Percentiles rank a stretch among this genome's conserved stretches.
phyloP scores from a whole-genome alignment of 1,140 invertebrate species.

The Ruditapes philippinarum region DNA sequence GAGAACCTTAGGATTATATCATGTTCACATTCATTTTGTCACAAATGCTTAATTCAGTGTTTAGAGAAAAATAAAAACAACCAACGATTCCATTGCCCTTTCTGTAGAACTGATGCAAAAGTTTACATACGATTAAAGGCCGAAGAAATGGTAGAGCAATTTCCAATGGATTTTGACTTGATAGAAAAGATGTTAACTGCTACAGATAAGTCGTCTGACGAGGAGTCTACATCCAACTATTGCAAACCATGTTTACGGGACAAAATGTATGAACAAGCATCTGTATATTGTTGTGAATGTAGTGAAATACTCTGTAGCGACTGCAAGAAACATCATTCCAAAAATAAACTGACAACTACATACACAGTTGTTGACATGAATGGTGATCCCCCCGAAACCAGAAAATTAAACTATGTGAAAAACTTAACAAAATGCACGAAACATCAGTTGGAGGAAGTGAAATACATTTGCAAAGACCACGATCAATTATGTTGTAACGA shows the following conservation, averaged over 20 bases:
- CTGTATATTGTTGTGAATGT: constrained; percentile 5
- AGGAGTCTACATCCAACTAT: too few relatives aligned
- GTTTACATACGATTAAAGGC: too few relatives aligned
- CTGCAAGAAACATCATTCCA: neutral
- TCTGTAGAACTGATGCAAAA: neutral
- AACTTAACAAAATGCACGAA: neutral
- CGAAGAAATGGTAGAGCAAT: too few relatives aligned
- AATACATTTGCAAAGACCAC: constrained; percentile 23
- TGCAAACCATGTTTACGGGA: constrained; percentile 13
- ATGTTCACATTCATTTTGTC: constrained; percentile 5
- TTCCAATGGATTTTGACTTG: too few relatives aligned
- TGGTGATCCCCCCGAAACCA: neutral
- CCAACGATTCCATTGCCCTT: neutral
- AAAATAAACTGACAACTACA: neutral
- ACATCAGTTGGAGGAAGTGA: neutral
- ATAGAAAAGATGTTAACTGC: too few relatives aligned
- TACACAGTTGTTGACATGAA: neutral
- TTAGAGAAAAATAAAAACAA: neutral
- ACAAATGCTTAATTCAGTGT: neutral
- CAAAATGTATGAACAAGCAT: neutral
- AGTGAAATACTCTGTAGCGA: neutral
- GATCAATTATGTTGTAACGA: constrained; percentile 22
- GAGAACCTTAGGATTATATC: neutral
- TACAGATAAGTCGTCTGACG: too few relatives aligned
- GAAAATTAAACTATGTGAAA: neutral